Base-by-base conservation (phyloP, 1,140 invertebrate species). In the Drosophila carrolli region DNA sequence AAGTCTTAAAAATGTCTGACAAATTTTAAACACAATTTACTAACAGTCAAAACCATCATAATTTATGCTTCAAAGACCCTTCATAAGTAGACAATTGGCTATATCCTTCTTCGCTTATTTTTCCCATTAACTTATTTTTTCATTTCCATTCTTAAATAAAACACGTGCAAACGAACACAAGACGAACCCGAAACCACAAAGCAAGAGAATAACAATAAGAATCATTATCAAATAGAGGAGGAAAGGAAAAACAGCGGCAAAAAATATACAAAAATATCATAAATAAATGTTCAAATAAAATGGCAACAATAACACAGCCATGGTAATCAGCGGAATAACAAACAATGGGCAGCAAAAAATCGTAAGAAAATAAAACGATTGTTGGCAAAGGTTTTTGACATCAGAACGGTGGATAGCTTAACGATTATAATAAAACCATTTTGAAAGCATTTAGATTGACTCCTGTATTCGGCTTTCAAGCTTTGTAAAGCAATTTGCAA, bases 271-370 rank as follows among this genome's bases (percentile, higher is more conserved):
- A 79, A 44, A 74, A 67, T 32, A 55, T 60, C 79, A 59, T 65
- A 82, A 83, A 79, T 75, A 82, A 79, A 81, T 81, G 70, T 44
- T 62, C 54, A 84, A 75, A 63, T 83, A 83, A 83, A 83, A 79
- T 81, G 58, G 43, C 47, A 54, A 70, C 61, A 75, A 46, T n/a
- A 66, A 35, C 14, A 61, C 41, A 48, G 50, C 38, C 67, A 70
- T 43, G 43, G 66, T 41, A 71, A 71, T 71, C 46, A 59, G 43
- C 38, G 4, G 47, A 41, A 57, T 40, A 46, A 43, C 54, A 58
- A 70, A 80, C 78, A 81, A 81, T 81, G 58, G 47, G n/a, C 13
- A 41, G 16, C 23, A 27, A 58, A 16, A 72, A 51, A 67, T 23
- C 16, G 50, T 58, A 57, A 44, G 66, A 66, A 75, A 75, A 54